phyloP scores from a whole-genome alignment of 2,113 vertebrate genomes.

The Ammodytes marinus region DNA sequence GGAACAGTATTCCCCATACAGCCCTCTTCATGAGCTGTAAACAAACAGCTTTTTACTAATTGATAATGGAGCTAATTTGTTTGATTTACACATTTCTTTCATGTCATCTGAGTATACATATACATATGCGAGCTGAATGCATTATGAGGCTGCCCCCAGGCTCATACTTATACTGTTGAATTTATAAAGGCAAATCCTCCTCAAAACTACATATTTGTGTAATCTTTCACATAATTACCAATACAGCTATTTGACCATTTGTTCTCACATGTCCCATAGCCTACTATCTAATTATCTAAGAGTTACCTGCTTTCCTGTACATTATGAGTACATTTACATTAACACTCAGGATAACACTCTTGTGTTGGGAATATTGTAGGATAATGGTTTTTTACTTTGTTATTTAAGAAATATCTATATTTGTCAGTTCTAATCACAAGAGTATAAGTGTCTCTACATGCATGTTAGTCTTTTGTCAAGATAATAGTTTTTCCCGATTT shows the following conservation, averaged over 20 bases:
- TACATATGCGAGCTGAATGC: background rate
- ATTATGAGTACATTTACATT: no score
- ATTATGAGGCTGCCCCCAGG: background rate
- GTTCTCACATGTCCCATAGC: background rate
- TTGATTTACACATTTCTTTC: conserved; percentile 21
- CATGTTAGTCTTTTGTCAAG: no score
- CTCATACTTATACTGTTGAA: background rate
- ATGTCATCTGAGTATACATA: conserved; percentile 23
- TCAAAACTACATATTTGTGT: background rate
- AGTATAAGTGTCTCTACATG: no score
- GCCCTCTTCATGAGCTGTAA: conserved; percentile 8
- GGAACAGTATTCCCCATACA: background rate
- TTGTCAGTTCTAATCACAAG: no score
- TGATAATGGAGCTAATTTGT: conserved; percentile 41
- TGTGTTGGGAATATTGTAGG: no score
- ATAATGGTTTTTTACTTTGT: no score
- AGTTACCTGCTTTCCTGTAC: background rate
- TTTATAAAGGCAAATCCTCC: background rate
- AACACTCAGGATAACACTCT: no score
- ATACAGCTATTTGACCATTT: background rate
- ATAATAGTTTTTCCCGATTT: no score
- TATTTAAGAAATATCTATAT: no score
- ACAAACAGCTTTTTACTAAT: conserved; percentile 32
- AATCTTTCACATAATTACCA: background rate
- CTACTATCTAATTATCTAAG: background rate